Evolutionary conservation across 1,140 invertebrate species (phyloP).

Genomic region (Hyles euphorbiae): DNA sequence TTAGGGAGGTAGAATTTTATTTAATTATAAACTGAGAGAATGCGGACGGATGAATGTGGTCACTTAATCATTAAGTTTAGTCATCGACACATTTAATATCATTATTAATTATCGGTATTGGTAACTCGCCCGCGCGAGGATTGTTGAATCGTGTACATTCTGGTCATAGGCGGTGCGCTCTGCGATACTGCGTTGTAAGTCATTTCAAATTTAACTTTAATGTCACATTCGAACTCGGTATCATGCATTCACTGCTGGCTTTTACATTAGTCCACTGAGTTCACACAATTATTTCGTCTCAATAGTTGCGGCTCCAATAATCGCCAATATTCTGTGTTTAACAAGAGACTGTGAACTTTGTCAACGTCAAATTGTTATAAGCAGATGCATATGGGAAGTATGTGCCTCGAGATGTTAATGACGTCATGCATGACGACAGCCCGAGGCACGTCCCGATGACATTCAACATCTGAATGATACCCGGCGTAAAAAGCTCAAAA

Average conservation of each 20-base stretch:
- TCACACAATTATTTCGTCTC: no score
- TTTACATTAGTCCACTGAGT: no score
- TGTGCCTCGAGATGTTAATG: no score
- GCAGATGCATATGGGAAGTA: no score
- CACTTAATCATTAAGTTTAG: conserved; percentile 56
- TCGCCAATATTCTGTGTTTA: no score
- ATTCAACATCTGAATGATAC: conserved; percentile 38
- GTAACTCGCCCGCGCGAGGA: conserved; percentile 50
- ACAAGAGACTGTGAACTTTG: no score
- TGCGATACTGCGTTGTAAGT: conserved; percentile 37
- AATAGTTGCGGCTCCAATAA: no score
- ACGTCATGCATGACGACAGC: no score
- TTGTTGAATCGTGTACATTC: conserved; percentile 63
- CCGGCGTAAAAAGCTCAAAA: conserved; percentile 59
- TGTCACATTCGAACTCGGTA: no score
- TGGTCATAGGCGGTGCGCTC: conserved; percentile 60
- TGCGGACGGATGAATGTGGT: conserved; percentile 54
- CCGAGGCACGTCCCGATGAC: conserved; percentile 16
- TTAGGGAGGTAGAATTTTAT: conserved; percentile 57
- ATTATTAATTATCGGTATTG: conserved; percentile 44
- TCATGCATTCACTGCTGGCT: no score
- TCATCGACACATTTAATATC: conserved; percentile 48
- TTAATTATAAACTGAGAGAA: conserved; percentile 54
- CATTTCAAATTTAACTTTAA: conserved; percentile 37
- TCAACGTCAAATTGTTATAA: no score